Evolutionary conservation across 2,888 invertebrate genomes (phyloP).

Genomic region (Argyresthia albistria): DNA sequence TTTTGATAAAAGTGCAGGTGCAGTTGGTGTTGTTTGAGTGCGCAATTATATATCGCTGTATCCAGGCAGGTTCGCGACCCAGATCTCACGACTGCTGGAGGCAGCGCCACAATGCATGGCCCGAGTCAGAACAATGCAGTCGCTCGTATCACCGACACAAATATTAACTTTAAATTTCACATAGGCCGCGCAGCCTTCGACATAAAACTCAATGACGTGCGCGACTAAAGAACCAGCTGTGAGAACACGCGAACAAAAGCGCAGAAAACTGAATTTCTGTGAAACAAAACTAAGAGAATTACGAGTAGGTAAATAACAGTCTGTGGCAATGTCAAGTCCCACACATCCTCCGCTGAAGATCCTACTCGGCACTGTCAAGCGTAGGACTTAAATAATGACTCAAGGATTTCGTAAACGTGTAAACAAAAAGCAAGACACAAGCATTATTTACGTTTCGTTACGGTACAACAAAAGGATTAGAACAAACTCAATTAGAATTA

Average conservation of each 20-base stretch:
- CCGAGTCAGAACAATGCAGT: conserved; percentile 44
- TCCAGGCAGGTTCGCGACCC: conserved; percentile 42
- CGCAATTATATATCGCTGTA: background rate
- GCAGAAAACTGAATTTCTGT: conserved; percentile 9
- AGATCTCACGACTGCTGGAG: conserved; percentile 53
- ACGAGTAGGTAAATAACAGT: background rate
- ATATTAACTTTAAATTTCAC: conserved; percentile 59
- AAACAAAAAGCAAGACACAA: too few relatives aligned
- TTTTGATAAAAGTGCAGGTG: background rate
- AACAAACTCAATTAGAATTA: too few relatives aligned
- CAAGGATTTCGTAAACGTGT: too few relatives aligned
- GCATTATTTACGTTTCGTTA: too few relatives aligned
- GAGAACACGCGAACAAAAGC: conserved; percentile 62
- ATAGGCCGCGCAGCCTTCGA: conserved; percentile 48
- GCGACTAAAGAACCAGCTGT: conserved; percentile 52
- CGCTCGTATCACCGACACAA: conserved; percentile 48
- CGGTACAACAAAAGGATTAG: too few relatives aligned
- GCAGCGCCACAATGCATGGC: background rate
- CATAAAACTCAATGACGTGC: conserved; percentile 58
- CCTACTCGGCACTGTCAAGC: conserved; percentile 10
- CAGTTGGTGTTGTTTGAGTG: background rate
- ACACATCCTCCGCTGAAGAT: background rate
- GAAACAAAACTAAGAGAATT: conserved; percentile 6
- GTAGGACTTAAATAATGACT: conserved; percentile 17
- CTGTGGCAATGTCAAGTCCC: conserved; percentile 1